Evolutionary conservation across 2,888 invertebrate genomes (phyloP).

Genomic region (Apocheima hispidaria): DNA sequence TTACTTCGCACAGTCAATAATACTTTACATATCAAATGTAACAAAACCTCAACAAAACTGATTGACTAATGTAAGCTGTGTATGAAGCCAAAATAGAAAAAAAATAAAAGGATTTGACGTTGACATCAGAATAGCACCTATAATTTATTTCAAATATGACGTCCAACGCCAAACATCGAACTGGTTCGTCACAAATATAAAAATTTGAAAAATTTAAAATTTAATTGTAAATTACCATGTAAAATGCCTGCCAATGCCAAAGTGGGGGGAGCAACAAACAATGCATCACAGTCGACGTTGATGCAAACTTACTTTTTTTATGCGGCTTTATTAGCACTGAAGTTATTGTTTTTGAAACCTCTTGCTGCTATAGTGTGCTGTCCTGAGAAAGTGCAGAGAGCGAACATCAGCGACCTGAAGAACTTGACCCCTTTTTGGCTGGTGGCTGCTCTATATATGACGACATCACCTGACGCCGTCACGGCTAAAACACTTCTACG

Average conservation of each 20-base stretch:
- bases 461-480: slow-evolving; percentile 54
- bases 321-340: slow-evolving; percentile 47
- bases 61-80: no score
- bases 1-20: no score
- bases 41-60: no score
- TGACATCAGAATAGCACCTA: background rate
- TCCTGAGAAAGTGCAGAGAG: slow-evolving; percentile 57
- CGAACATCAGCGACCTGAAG: slow-evolving; percentile 64
- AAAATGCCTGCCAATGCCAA: slow-evolving; percentile 1
- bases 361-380: slow-evolving; percentile 52
- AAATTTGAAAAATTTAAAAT: background rate
- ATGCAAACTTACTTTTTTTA: slow-evolving; percentile 49
- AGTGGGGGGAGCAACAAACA: background rate
- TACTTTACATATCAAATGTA: no score
- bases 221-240: background rate
- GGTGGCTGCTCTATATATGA: slow-evolving; percentile 64
- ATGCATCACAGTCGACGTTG: slow-evolving; percentile 20
- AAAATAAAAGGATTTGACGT: background rate
- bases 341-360: slow-evolving; percentile 53
- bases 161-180: background rate
- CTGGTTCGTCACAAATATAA: slow-evolving; percentile 1
- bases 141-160: background rate
- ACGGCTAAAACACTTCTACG: slow-evolving; percentile 55
- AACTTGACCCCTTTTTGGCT: slow-evolving; percentile 69
- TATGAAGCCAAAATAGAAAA: no score